phyloP scores from a whole-genome alignment of 2,888 invertebrate species.

The Theodoxus fluviatilis region DNA sequence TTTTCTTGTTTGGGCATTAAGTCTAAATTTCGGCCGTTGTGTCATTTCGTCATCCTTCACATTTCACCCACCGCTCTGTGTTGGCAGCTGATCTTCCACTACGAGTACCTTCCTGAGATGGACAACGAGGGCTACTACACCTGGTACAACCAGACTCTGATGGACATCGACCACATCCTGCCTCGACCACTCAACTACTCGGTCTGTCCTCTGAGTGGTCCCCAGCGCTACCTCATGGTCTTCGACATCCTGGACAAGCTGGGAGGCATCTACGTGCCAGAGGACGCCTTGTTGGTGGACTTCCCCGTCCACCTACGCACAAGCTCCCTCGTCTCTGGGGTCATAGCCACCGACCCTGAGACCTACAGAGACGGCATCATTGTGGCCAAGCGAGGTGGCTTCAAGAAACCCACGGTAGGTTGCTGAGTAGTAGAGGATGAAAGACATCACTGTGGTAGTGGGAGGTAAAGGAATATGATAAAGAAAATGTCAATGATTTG shows the following conservation, averaged over 20 bases:
- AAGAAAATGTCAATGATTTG: no score
- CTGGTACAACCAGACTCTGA: conserved; percentile 35
- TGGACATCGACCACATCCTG: conserved; percentile 33
- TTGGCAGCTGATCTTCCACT: conserved; percentile 37
- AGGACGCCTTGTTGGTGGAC: conserved; percentile 37
- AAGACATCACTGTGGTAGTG: no score
- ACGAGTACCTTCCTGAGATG: conserved; percentile 29
- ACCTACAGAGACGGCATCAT: conserved; percentile 35
- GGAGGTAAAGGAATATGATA: no score
- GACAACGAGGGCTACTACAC: conserved; percentile 35
- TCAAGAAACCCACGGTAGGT: conserved; percentile 24
- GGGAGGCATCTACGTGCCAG: conserved; percentile 38
- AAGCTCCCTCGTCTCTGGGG: conserved; percentile 34
- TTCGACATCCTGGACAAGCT: conserved; percentile 34
- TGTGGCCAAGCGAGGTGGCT: conserved; percentile 34
- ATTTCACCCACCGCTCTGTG: no score
- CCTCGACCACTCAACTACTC: conserved; percentile 32
- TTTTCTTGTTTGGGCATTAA: no score
- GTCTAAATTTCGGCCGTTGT: no score
- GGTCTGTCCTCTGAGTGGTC: conserved; percentile 30
- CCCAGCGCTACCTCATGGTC: conserved; percentile 34
- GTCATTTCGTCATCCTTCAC: no score
- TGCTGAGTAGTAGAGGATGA: no score
- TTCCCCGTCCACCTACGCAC: conserved; percentile 37
- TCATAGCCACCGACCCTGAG: conserved; percentile 30